Evolutionary conservation across 2,113 vertebrate species (phyloP), one percentile per base, ranked within the genome.

Genomic region (Oplegnathus fasciatus): DNA sequence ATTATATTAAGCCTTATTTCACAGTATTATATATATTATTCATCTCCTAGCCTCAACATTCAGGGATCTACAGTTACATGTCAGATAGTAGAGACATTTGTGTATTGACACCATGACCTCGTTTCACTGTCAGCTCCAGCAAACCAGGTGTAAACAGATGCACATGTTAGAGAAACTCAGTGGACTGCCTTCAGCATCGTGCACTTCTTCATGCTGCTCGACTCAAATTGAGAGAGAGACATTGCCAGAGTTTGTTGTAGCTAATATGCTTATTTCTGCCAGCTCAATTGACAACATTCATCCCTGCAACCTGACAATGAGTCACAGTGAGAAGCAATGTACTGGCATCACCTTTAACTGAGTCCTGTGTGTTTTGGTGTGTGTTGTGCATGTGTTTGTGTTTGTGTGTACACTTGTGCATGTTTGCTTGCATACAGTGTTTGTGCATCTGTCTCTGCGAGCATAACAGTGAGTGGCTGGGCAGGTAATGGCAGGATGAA

Each of bases 401-500:
- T 78, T 70, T 71, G 24, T 80, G 81, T 89, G 75, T 75, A 9
- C 52, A 57, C 67, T 24, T 30, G 78, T 78, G 79, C 48, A 73
- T 73, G 80, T 81, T 83, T 79, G 78, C 62, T 40, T 82, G 76
- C 9, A 14, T 75, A 60, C 62, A 44, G 75, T 89, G 88, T 93
- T 90, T 88, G 90, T 79, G 75, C 83, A 86, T 80, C 87, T 91
- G 91, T 92, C 87, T 90, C 80, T 81, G 88, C 88, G 87, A 88
- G 87, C 77, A 80, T 86, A 87, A 88, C 83, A 74, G 86, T 89
- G 92, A 90, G 91, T 87, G 88, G 84, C 93, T 92, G 85, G 78
- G 90, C 89, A 91, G 91, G 90, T 95, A 96, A 94, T 93, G 93
- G 90, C 92, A 92, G 91, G 92, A 94, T 90, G 88, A 93, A 91